Evolutionary conservation across 2,113 vertebrate genomes (phyloP).

Genomic region (Pyrgilauda ruficollis): DNA sequence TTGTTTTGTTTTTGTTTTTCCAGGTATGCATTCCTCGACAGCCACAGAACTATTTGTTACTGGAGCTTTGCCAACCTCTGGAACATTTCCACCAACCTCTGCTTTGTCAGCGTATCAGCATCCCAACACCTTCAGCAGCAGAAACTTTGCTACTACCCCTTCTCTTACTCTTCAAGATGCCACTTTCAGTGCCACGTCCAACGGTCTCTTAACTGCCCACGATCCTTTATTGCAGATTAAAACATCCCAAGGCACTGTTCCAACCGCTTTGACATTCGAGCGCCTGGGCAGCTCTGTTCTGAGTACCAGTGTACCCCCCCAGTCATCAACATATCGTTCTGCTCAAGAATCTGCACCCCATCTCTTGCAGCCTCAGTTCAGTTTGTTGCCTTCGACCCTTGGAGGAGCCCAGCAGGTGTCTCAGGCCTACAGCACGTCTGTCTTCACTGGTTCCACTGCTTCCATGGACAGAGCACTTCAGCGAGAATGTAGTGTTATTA

Average conservation of each 20-base stretch:
- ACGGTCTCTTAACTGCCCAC: constrained; percentile 87
- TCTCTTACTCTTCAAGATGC: constrained; percentile 89
- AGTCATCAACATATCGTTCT: constrained; percentile 97
- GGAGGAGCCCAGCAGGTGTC: constrained; percentile 81
- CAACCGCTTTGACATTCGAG: constrained; percentile 88
- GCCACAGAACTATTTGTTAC: constrained; percentile 91
- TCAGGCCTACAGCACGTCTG: constrained; percentile 85
- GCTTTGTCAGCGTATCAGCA: constrained; percentile 91
- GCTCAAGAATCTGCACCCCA: constrained; percentile 98
- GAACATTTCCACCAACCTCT: constrained; percentile 88
- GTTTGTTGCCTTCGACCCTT: constrained; percentile 85
- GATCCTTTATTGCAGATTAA: constrained; percentile 92
- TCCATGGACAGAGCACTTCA: constrained; percentile 97
- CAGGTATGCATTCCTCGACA: constrained; percentile 91
- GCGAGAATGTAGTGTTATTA: constrained; percentile 99
- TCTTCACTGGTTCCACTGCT: constrained; percentile 86
- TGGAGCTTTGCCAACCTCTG: constrained; percentile 90
- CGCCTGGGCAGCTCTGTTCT: constrained; percentile 83
- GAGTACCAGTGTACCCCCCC: constrained; percentile 86
- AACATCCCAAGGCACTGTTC: constrained; percentile 86
- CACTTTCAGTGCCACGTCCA: constrained; percentile 88
- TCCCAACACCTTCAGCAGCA: constrained; percentile 86
- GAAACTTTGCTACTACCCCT: constrained; percentile 87
- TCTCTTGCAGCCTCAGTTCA: constrained; percentile 94
- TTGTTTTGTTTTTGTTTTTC: constrained; percentile 64